A percentile compares a stretch with the other conserved stretches of the same genome.
Evolutionary conservation across 1,140 invertebrate genomes (phyloP).

Genomic region (Lepidotrigona ventralis): DNA sequence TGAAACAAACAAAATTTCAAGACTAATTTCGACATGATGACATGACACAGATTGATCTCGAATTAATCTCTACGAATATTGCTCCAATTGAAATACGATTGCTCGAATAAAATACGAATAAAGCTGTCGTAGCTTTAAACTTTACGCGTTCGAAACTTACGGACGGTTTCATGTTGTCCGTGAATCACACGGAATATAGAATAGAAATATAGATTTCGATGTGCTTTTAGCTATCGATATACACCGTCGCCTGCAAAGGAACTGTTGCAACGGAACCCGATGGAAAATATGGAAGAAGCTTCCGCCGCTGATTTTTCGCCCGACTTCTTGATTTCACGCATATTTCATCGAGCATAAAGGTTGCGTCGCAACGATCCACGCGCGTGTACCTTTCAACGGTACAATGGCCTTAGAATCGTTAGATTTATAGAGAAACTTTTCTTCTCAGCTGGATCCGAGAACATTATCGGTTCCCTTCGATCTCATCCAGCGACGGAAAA

Average conservation of each 20-base stretch:
- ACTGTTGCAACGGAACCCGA: not conserved
- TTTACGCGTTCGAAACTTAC: no score
- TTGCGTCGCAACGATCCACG: slow-evolving; percentile 33
- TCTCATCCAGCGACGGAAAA: slow-evolving; percentile 31
- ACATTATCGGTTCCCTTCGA: slow-evolving; percentile 39
- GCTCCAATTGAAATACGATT: not conserved
- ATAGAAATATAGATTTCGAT: not conserved
- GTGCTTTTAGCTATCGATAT: slow-evolving; percentile 4
- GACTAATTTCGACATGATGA: not conserved
- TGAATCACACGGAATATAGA: not conserved
- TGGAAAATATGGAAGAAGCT: slow-evolving; percentile 7
- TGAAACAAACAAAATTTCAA: no score
- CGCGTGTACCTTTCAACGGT: slow-evolving; percentile 47
- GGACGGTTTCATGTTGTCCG: no score
- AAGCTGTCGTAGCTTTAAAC: not conserved
- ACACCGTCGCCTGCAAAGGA: not conserved
- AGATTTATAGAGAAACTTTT: slow-evolving; percentile 73
- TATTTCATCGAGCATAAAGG: slow-evolving; percentile 56
- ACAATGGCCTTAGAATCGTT: slow-evolving; percentile 62
- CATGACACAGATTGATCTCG: not conserved
- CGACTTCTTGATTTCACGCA: slow-evolving; percentile 40
- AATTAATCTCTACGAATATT: not conserved
- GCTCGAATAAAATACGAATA: no score
- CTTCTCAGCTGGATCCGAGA: slow-evolving; percentile 11
- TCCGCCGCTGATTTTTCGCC: not conserved